These are phyloP conservation scores for Ceratotherium simum DNA, from an alignment of 2,113 vertebrate species.

Conservation along the genomic window DNA sequence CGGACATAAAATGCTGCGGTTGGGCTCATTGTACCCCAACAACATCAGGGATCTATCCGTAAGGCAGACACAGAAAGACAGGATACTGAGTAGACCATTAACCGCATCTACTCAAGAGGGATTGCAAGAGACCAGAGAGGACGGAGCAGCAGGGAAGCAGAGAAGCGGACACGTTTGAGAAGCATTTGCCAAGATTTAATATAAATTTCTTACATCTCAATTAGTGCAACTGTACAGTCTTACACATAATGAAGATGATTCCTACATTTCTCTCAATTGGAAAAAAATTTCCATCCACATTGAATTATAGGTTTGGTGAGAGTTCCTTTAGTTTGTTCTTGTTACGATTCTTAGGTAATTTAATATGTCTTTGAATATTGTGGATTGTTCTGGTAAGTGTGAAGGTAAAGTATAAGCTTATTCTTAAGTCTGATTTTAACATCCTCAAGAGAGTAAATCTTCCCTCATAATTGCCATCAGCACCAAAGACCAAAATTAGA, in stretches of 20 bases:
- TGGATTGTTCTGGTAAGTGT: slow-evolving; percentile 14
- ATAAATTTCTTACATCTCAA: background rate
- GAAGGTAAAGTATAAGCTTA: slow-evolving; percentile 41
- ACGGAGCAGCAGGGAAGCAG: background rate
- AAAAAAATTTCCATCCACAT: background rate
- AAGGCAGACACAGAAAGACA: background rate
- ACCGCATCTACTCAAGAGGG: background rate
- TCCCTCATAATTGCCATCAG: background rate
- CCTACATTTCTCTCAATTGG: slow-evolving; percentile 14
- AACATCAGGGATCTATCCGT: background rate
- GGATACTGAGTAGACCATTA: background rate
- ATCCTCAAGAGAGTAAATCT: background rate
- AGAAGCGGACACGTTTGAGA: background rate
- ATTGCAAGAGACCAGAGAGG: background rate
- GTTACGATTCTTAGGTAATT: background rate
- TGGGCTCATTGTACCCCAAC: background rate
- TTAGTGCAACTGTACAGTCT: background rate
- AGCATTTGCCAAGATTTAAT: background rate
- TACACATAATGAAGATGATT: background rate
- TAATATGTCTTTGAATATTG: background rate
- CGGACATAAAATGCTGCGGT: background rate
- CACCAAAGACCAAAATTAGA: slow-evolving; percentile 13
- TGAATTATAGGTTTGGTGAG: background rate
- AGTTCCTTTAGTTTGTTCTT: background rate
- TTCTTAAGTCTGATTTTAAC: slow-evolving; percentile 35